These are phyloP conservation scores for Arrhamphus sclerolepis DNA, from an alignment of 2,797 vertebrate species.

Conservation along the genomic window DNA sequence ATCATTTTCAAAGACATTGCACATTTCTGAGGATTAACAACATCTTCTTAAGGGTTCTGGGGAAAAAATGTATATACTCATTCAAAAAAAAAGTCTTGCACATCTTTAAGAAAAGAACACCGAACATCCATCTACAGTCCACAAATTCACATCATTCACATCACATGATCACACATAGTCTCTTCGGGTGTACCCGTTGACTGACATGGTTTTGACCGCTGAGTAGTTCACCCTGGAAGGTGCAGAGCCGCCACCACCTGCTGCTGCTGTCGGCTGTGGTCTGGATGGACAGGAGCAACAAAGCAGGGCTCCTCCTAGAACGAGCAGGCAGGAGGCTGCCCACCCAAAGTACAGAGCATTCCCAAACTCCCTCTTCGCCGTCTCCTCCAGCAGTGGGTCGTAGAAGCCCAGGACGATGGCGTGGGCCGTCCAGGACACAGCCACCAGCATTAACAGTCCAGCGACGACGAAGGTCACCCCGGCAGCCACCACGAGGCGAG, in stretches of 20 bases:
- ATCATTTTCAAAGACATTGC: not conserved
- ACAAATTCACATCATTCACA: not conserved
- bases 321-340: conserved; percentile 82
- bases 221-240: conserved; percentile 68
- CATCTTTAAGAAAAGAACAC: not conserved
- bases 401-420: conserved; percentile 81
- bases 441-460: conserved; percentile 80
- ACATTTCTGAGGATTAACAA: conserved; percentile 4
- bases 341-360: conserved; percentile 86
- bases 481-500: conserved; percentile 70
- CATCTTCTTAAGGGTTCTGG: not conserved
- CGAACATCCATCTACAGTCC: conserved; percentile 5
- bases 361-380: conserved; percentile 84
- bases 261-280: conserved; percentile 11
- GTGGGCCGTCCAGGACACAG: conserved; percentile 83
- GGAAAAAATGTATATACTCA: not conserved
- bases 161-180: conserved; percentile 78
- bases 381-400: conserved; percentile 82
- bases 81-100: not conserved
- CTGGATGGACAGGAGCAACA: conserved; percentile 78
- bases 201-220: conserved; percentile 66
- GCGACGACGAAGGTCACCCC: conserved; percentile 73
- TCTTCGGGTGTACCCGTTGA: conserved; percentile 71
- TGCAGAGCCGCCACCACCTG: conserved; percentile 12
- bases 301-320: conserved; percentile 80